Evolutionary conservation across 2,797 vertebrate genomes (phyloP), one percentile per base, ranked within the genome.

Genomic region (Helicolenus hilgendorfi): DNA sequence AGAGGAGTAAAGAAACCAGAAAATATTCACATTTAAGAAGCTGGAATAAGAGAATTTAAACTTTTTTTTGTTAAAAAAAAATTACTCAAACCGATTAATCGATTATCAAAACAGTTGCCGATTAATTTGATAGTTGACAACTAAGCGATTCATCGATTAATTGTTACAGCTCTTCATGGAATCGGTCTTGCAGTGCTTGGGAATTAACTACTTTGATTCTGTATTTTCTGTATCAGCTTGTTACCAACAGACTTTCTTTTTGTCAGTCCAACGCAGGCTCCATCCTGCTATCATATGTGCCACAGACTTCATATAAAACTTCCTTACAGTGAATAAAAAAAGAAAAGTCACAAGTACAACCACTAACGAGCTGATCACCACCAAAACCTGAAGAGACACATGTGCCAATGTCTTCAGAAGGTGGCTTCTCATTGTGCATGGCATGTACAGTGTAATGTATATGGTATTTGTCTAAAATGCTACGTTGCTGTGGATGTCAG

Each of bases 371-470:
- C 78, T 79, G 78, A 86, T 88, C 79, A 70, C 86, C 86, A 77
- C 91, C 80, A 58, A 58, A 64, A 90, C 70, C 77, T 94, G 91
- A 91, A 90, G 84, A 88, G 84, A 92, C 85, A 92, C 75, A 26
- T 71, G 79, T 88, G 90, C 79, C 91, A 88, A 85, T 93, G 80
- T 91, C 92, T 94, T 94, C 82, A 95, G 90, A 89, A 70, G 91
- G 93, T 96, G 93, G 84, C 87, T 96, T 94, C 95, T 96, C 92
- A 92, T 96, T 94, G 95, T 98, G 97, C 97, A 98, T 98, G 97
- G 96, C 96, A 95, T 97, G 97, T 97, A 96, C 97, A 97, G 96
- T 96, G 94, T 96, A 95, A 75, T 96, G 96, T 97, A 93, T 94
- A 92, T 88, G 89, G 91, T 95, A 92, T 95, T 96, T 95, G 96